These are phyloP conservation scores for Limanda limanda DNA, from an alignment of 2,113 vertebrate genomes.

Conservation along the genomic window DNA sequence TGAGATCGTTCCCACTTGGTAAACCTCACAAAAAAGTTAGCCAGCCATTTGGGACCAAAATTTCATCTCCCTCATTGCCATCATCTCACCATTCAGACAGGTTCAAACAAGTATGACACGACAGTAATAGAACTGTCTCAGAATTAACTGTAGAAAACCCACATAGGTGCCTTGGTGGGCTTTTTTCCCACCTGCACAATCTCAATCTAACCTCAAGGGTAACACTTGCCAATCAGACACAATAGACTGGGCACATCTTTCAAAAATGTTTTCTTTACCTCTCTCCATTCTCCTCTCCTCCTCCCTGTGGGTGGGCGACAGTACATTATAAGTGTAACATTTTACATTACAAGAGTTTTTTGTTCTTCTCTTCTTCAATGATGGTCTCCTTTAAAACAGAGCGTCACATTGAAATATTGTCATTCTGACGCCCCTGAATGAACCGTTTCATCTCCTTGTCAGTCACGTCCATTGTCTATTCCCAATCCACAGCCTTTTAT, in stretches of 20 bases:
- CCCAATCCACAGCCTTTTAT: constrained; percentile 15
- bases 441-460: constrained; percentile 71
- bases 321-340: constrained; percentile 72
- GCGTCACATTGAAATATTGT: constrained; percentile 67
- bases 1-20: background rate
- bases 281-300: constrained; percentile 40
- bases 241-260: constrained; percentile 56
- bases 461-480: constrained; percentile 56
- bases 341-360: constrained; percentile 47
- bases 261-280: constrained; percentile 56
- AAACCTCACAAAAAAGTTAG: background rate
- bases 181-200: constrained; percentile 51
- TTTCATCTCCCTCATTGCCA: constrained; percentile 24
- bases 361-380: constrained; percentile 37
- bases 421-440: constrained; percentile 59
- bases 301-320: constrained; percentile 50
- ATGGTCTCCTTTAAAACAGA: constrained; percentile 39
- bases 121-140: constrained; percentile 68
- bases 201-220: constrained; percentile 50
- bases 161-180: constrained; percentile 25
- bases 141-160: constrained; percentile 43
- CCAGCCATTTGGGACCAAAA: constrained; percentile 25
- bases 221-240: constrained; percentile 70
- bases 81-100: constrained; percentile 27
- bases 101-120: constrained; percentile 46